Conservation (phyloP, 1,140 invertebrate species). For the Protaetia brevitarsis region DNA sequence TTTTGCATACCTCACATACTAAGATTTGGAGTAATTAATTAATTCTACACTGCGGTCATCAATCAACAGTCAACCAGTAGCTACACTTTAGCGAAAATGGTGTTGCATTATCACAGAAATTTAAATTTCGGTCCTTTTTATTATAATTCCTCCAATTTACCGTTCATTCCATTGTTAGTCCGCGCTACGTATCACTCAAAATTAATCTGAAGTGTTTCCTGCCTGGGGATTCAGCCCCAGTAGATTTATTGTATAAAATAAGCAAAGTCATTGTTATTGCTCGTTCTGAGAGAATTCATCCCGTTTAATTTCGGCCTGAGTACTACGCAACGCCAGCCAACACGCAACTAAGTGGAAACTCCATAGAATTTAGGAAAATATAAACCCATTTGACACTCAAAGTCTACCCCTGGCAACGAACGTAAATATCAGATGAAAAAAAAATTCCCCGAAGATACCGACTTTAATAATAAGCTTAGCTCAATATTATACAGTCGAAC, state of each 20-base stretch:
- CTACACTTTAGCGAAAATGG: no score
- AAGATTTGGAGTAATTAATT: no score
- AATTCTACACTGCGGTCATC: no score
- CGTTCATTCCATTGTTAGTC: not conserved
- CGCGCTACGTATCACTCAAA: not conserved
- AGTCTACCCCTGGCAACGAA: not conserved
- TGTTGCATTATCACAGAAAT: no score
- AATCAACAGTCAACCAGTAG: no score
- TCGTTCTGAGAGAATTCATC: not conserved
- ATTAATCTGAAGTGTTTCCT: not conserved
- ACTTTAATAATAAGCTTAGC: not conserved
- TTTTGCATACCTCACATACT: no score
- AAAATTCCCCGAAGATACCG: not conserved
- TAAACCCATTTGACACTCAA: no score
- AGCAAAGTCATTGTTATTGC: not conserved
- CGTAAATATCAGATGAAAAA: not conserved
- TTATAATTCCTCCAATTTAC: not conserved
- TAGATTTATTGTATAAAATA: slow-evolving; percentile 4
- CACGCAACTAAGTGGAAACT: not conserved
- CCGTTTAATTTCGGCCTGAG: not conserved
- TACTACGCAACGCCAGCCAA: not conserved
- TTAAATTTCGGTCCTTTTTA: no score
- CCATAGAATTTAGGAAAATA: not conserved
- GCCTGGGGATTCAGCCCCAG: not conserved
- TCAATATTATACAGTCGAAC: not conserved